phyloP scores from a whole-genome alignment of 2,888 invertebrate genomes.

The Alviniconcha strummeri region DNA sequence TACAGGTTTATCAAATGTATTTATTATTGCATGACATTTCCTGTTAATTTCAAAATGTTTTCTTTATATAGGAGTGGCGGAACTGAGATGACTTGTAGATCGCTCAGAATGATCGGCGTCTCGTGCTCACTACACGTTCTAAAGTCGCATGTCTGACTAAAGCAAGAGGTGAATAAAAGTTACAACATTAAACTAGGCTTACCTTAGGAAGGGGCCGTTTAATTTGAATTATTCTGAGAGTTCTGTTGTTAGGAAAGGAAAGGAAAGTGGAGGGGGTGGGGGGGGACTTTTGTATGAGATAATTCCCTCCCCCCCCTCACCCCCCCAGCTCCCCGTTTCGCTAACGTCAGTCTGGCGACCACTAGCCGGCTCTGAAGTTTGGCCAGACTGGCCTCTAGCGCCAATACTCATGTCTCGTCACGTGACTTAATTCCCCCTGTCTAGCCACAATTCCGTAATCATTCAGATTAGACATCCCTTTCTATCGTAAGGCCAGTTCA shows the following conservation, averaged over 20 bases:
- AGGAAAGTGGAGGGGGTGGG: too few relatives aligned
- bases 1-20: not conserved
- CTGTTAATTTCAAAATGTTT: not conserved
- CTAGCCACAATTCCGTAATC: too few relatives aligned
- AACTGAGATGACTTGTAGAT: not conserved
- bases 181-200: not conserved
- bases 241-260: not conserved
- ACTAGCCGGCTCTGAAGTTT: not conserved
- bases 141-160: not conserved
- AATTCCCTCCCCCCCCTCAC: too few relatives aligned
- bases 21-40: not conserved
- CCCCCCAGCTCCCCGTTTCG: too few relatives aligned
- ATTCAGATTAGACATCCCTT: too few relatives aligned
- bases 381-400: too few relatives aligned
- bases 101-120: not conserved
- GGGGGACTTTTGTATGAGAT: too few relatives aligned
- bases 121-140: not conserved
- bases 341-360: not conserved
- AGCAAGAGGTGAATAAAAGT: conserved; percentile 1
- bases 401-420: too few relatives aligned
- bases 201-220: not conserved
- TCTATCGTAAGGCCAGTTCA: not conserved
- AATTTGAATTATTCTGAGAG: not conserved
- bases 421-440: too few relatives aligned
- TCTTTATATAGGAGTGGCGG: not conserved